These are phyloP conservation scores for Aspidiotus destructor DNA, from an alignment of 2,888 invertebrate species.

Conservation along the genomic window DNA sequence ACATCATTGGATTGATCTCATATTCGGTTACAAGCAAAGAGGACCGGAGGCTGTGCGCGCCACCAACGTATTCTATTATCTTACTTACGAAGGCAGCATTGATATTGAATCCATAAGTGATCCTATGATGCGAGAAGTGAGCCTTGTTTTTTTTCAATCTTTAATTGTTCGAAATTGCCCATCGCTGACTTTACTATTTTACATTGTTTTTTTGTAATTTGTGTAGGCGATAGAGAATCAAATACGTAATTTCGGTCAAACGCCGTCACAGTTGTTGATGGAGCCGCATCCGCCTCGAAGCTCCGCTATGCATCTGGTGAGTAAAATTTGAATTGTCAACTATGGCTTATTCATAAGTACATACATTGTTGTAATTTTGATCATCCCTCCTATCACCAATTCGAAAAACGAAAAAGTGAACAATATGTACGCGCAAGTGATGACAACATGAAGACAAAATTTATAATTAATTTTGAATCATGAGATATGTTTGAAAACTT, in stretches of 20 bases:
- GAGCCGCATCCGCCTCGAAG: conserved; percentile 97
- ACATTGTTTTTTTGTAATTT: neutral
- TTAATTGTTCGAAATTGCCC: neutral
- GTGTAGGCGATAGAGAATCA: conserved; percentile 76
- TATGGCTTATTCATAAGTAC: too few relatives aligned
- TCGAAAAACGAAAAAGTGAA: too few relatives aligned
- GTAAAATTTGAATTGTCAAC: conserved; percentile 32
- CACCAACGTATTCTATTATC: conserved; percentile 97
- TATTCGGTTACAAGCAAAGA: conserved; percentile 98
- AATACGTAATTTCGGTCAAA: conserved; percentile 96
- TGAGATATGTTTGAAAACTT: too few relatives aligned
- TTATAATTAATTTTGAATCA: too few relatives aligned
- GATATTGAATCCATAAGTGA: conserved; percentile 84
- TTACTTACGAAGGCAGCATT: conserved; percentile 97
- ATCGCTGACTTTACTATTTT: too few relatives aligned
- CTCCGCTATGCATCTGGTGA: conserved; percentile 84
- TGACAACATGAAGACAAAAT: too few relatives aligned
- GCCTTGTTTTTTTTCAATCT: conserved; percentile 9
- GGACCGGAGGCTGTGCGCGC: conserved; percentile 94
- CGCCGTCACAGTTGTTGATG: conserved; percentile 91
- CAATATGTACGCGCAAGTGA: too few relatives aligned
- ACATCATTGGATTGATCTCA: conserved; percentile 99
- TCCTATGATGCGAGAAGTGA: conserved; percentile 74
- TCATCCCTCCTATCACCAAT: too few relatives aligned
- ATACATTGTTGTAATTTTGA: too few relatives aligned